phyloP scores from a whole-genome alignment of 2,797 vertebrate genomes.

The Emydoidea blandingii region DNA sequence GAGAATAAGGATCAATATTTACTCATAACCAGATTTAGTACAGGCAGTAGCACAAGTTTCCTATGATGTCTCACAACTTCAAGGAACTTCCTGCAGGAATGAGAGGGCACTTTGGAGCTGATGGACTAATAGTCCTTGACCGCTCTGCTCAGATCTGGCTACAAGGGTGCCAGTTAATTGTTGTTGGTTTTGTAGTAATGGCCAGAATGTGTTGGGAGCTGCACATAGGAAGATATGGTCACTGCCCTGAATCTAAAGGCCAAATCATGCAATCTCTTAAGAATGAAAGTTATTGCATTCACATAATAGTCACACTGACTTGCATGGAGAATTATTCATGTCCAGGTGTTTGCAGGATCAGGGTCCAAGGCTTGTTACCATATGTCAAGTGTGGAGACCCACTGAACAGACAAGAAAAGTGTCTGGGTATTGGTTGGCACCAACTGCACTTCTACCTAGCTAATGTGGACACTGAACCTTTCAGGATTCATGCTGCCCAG shows the following conservation, averaged over 20 bases:
- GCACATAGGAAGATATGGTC: background rate
- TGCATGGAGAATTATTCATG: background rate
- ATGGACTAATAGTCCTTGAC: background rate
- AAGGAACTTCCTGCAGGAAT: background rate
- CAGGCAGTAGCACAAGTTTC: background rate
- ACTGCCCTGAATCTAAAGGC: background rate
- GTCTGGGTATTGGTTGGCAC: too few relatives aligned
- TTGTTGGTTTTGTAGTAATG: background rate
- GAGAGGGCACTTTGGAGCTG: background rate
- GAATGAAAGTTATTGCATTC: background rate
- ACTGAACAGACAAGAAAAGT: background rate
- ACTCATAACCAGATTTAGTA: background rate
- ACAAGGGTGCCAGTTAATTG: background rate
- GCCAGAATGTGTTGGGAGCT: background rate
- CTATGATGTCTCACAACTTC: background rate
- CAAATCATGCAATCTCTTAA: background rate
- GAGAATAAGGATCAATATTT: background rate
- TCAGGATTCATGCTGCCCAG: too few relatives aligned
- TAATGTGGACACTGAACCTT: background rate
- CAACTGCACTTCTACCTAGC: background rate
- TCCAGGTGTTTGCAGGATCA: background rate
- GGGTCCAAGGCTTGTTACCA: background rate
- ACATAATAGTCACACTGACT: background rate
- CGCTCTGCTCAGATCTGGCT: background rate
- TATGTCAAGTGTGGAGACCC: background rate